Evolutionary conservation across 2,797 vertebrate species (phyloP), one percentile per base, ranked within the genome.

Genomic region (Rallus crepitans): DNA sequence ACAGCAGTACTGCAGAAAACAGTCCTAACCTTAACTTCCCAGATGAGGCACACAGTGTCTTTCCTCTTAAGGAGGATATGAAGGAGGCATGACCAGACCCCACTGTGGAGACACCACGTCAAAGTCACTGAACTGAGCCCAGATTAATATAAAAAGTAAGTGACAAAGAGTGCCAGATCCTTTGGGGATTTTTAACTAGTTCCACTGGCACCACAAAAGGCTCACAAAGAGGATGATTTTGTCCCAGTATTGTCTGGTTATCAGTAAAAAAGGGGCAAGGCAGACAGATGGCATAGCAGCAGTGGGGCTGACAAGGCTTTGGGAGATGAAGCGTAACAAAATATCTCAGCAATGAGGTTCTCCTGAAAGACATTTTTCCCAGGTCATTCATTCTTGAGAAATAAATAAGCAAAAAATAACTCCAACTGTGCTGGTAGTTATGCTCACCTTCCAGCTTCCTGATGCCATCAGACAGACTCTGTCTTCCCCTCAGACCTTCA

Each of bases 21-120:
- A 31, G 31, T 3, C 5, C 3, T 13, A 31, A 37, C 24, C 42
- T 73, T 84, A 39, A 40, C 24, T 39, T 39, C 33, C n/a, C 64
- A 55, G n/a, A 23, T 9, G 25, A 48, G 52, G 8, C 40, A 56
- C 18, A 18, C 1, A 2, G 33, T 45, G 42, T 45, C 42, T 45
- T 45, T 45, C 9, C 3, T 48, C 70, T 65, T 33, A 35, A 71
- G 31, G 27, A 79, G 20, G 66, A 72, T 33, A 64, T 1, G 7
- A 56, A 71, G 40, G 40, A 35, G 31, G 25, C 25, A 12, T 35
- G 24, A 39, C 25, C 48, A 63, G 37, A 40, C n/a, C n/a, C 24
- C 28, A 5, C 45, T 37, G n/a, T 0, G 0, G 47, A 55, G 30
- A 70, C 25, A 40, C 33, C 13, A 47, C 0, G 5, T n/a, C 6